These are phyloP conservation scores for Marmota flaviventris DNA, from an alignment of 2,113 vertebrate species.

Conservation along the genomic window DNA sequence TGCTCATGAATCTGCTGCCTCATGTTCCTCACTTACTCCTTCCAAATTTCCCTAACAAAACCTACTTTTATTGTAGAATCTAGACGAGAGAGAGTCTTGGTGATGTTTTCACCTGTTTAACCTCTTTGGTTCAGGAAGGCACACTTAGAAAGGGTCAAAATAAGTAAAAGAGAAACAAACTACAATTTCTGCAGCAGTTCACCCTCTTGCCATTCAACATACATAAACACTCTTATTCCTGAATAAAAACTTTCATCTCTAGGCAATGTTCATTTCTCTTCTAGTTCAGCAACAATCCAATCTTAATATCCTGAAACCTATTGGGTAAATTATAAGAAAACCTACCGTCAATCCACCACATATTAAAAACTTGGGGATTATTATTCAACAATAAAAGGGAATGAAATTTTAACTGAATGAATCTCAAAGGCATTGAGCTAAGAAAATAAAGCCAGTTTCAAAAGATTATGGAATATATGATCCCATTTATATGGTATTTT, in stretches of 20 bases:
- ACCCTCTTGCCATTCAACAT: background rate
- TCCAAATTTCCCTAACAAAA: background rate
- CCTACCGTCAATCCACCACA: background rate
- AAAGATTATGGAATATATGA: background rate
- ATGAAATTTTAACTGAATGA: constrained; percentile 33
- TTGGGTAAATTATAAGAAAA: background rate
- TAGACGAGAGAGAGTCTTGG: background rate
- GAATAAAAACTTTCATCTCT: background rate
- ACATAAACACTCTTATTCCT: background rate
- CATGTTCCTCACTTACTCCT: background rate
- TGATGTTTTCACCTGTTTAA: background rate
- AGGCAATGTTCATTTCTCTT: background rate
- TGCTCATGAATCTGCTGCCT: background rate
- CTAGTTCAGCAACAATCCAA: background rate
- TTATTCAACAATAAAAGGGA: constrained; percentile 44
- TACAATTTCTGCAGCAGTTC: background rate
- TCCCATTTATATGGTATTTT: background rate
- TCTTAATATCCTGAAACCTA: background rate
- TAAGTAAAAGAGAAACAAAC: background rate
- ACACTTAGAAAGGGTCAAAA: background rate
- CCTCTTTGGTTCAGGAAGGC: background rate
- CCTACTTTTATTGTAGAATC: background rate
- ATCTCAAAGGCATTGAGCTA: background rate
- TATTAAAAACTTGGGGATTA: constrained; percentile 8
- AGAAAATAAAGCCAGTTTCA: background rate